Conservation (phyloP, 2,888 invertebrate genomes). For the Hypselothyrea guttata region DNA sequence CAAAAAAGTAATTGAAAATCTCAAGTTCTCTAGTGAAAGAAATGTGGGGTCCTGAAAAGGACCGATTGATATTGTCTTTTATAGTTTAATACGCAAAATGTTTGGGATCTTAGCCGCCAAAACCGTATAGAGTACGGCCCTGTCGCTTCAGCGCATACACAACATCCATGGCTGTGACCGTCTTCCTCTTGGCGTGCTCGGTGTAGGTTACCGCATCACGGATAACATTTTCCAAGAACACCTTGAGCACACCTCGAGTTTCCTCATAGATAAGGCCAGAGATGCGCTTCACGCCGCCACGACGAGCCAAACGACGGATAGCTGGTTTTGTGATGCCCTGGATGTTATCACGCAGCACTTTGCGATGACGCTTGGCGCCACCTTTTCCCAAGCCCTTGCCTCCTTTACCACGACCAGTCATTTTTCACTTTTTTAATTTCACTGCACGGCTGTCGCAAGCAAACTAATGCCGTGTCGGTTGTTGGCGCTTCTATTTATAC, state of each 20-base stretch:
- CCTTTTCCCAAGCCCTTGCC: conserved; percentile 91
- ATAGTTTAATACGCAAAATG: neutral
- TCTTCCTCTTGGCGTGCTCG: conserved; percentile 18
- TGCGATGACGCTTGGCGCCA: conserved; percentile 92
- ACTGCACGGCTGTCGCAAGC: conserved; percentile 6
- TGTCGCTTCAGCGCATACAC: too few species aligned
- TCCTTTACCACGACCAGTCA: conserved; percentile 89
- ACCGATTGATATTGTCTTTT: conserved; percentile 17
- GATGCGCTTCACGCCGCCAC: conserved; percentile 88
- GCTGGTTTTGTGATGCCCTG: conserved; percentile 91
- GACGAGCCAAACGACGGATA: conserved; percentile 88
- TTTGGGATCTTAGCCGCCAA: neutral
- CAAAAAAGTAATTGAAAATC: too few species aligned
- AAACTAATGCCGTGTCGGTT: neutral
- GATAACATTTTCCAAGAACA: conserved; percentile 87
- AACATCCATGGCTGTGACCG: conserved; percentile 15
- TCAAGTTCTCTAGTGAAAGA: too few species aligned
- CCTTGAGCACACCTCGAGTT: conserved; percentile 89
- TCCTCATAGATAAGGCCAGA: conserved; percentile 91
- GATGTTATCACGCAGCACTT: conserved; percentile 90
- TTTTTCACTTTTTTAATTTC: conserved; percentile 15
- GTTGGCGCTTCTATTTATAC: conserved; percentile 11
- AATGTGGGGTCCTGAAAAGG: conserved; percentile 33
- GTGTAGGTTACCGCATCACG: conserved; percentile 80
- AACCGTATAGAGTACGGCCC: too few species aligned